Evolutionary conservation across 2,888 invertebrate genomes (phyloP).

Genomic region (Diadromus collaris): DNA sequence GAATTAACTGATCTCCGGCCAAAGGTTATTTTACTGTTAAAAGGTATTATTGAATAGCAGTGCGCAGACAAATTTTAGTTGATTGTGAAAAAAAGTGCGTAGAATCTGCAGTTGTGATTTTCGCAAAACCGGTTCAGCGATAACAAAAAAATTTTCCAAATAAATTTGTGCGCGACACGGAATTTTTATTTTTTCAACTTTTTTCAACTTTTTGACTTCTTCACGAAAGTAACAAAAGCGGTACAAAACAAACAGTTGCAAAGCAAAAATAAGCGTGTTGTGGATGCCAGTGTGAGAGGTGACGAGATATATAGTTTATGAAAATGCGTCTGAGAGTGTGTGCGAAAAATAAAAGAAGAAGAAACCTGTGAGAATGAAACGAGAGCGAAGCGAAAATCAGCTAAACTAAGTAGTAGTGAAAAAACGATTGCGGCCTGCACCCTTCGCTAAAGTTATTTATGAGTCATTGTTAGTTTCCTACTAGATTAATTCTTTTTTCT

Average conservation of each 20-base stretch:
- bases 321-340: conserved; percentile 34
- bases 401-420: conserved; percentile 28
- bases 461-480: conserved; percentile 43
- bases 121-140: neutral
- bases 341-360: neutral
- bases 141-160: neutral
- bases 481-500: conserved; percentile 36
- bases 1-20: conserved; percentile 1
- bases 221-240: no score
- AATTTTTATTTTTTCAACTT: neutral
- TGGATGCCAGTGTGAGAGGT: conserved; percentile 17
- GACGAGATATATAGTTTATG: conserved; percentile 16
- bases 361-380: conserved; percentile 11
- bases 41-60: conserved; percentile 18
- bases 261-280: conserved; percentile 8
- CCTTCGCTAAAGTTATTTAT: conserved; percentile 55
- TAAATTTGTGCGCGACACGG: conserved; percentile 13
- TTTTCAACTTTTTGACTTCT: neutral
- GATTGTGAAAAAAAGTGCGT: conserved; percentile 10
- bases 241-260: conserved; percentile 4
- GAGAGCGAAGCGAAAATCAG: conserved; percentile 19
- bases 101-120: neutral
- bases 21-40: conserved; percentile 13
- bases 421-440: conserved; percentile 46
- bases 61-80: conserved; percentile 1